Conservation (phyloP, 2,113 vertebrate species). For the Mystacornis crossleyi region DNA sequence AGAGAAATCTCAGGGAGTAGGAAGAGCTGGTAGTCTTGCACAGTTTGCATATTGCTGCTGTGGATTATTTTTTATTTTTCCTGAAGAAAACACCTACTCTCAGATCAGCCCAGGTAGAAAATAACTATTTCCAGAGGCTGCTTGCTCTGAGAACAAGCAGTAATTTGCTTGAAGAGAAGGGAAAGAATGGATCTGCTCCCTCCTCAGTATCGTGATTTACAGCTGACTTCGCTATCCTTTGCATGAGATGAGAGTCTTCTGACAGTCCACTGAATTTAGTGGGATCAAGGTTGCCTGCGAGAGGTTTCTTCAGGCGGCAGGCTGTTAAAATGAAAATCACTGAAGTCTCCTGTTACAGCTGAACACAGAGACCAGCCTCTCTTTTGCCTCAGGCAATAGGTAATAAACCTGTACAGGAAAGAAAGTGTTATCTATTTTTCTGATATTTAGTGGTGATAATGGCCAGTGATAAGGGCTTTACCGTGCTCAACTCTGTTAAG, state of each 20-base stretch:
- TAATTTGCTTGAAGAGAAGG: not conserved
- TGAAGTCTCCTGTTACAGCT: not conserved
- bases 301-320: not conserved
- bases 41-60: fast-evolving
- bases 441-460: not conserved
- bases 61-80: not conserved
- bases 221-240: not conserved
- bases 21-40: not conserved
- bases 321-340: not conserved
- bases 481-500: not conserved
- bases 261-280: not conserved
- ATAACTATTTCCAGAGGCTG: not conserved
- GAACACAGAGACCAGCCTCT: not conserved
- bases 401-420: not conserved
- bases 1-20: not conserved
- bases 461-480: not conserved
- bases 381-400: not conserved
- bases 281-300: not conserved
- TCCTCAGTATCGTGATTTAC: fast-evolving
- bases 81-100: not conserved
- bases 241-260: not conserved
- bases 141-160: not conserved
- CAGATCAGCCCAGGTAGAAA: not conserved
- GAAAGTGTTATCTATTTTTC: not conserved
- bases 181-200: not conserved